phyloP scores from a whole-genome alignment of 2,888 invertebrate genomes.

The Apotomis turbidana region DNA sequence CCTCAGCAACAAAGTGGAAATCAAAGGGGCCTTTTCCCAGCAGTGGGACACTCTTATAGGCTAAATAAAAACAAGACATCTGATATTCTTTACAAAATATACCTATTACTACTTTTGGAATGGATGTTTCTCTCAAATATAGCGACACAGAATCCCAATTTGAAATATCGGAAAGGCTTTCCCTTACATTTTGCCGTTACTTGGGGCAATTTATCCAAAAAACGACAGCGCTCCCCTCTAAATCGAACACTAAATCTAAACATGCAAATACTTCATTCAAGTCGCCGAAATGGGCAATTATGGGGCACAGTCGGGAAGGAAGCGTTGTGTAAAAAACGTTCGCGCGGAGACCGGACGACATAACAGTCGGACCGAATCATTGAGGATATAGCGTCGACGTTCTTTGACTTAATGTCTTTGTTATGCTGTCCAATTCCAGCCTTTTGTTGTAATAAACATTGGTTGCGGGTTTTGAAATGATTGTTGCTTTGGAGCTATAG shows the following conservation, averaged over 20 bases:
- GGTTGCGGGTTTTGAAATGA: constrained; percentile 45
- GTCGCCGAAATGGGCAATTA: constrained; percentile 43
- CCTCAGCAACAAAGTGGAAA: too few species aligned
- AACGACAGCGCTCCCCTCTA: constrained; percentile 37
- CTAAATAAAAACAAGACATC: too few species aligned
- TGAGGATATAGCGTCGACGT: constrained; percentile 29
- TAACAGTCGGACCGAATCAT: constrained; percentile 37
- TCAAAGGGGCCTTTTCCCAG: too few species aligned
- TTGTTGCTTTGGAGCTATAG: constrained; percentile 47
- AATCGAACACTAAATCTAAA: constrained; percentile 43
- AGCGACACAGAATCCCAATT: constrained; percentile 15
- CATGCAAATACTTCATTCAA: constrained; percentile 43
- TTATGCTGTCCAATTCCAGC: constrained; percentile 37
- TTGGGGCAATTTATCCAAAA: constrained; percentile 40
- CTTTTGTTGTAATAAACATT: constrained; percentile 28
- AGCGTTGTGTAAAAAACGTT: constrained; percentile 36
- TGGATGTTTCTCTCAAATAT: background rate
- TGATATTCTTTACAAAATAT: too few species aligned
- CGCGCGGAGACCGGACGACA: constrained; percentile 35
- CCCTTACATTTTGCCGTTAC: constrained; percentile 8
- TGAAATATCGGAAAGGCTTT: constrained; percentile 18
- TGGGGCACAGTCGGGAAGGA: constrained; percentile 31
- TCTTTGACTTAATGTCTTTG: constrained; percentile 39
- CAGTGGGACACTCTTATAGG: too few species aligned
- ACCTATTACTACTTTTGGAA: too few species aligned